Evolutionary conservation across 2,797 vertebrate genomes (phyloP).

Genomic region (Botia almorhae): DNA sequence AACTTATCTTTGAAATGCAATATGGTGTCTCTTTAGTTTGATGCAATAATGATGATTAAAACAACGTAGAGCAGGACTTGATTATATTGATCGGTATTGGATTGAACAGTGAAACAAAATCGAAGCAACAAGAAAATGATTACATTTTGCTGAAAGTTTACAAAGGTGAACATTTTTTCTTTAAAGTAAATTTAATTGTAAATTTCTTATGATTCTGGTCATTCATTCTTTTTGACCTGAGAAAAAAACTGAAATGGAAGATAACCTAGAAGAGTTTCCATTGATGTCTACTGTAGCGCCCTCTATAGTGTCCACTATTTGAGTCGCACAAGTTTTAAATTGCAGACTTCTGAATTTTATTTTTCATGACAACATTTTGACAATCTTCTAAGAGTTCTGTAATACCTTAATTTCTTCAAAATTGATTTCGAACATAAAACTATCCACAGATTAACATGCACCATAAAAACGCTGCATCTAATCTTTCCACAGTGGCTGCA

Average conservation of each 20-base stretch:
- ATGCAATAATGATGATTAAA: not conserved
- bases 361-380: no score
- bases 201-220: not conserved
- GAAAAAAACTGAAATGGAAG: no score
- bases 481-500: conserved; percentile 12
- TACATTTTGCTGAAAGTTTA: not conserved
- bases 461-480: conserved; percentile 6
- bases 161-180: not conserved
- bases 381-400: not conserved
- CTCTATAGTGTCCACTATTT: not conserved
- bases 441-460: not conserved
- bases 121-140: not conserved
- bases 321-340: no score
- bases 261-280: not conserved
- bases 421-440: conserved; percentile 32
- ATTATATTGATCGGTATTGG: not conserved
- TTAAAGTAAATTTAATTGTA: not conserved
- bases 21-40: not conserved
- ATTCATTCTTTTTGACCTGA: not conserved
- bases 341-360: not conserved
- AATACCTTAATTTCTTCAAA: not conserved
- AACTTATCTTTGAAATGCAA: conserved; percentile 1
- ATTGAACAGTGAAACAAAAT: not conserved
- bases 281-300: not conserved
- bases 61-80: not conserved